These are phyloP conservation scores for Cordylochernes scorpioides DNA, from an alignment of 2,888 invertebrate genomes.

Conservation along the genomic window DNA sequence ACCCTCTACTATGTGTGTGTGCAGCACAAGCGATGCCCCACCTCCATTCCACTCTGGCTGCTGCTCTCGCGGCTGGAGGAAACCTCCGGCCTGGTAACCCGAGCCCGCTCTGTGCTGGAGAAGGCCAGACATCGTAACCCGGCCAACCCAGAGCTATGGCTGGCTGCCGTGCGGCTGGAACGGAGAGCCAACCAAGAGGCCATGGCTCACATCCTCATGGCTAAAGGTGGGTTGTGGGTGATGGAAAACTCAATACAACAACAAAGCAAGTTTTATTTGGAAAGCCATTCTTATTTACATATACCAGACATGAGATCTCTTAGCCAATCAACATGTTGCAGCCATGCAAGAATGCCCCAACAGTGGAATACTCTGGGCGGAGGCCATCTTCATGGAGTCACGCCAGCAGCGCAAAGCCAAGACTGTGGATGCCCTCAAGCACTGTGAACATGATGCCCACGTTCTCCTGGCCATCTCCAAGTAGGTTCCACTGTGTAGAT, in stretches of 20 bases:
- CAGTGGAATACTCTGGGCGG: conserved; percentile 81
- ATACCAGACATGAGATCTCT: background rate
- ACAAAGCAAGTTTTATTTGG: background rate
- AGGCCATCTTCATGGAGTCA: conserved; percentile 88
- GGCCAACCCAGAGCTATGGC: conserved; percentile 60
- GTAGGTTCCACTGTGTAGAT: conserved; percentile 19
- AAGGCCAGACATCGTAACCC: conserved; percentile 78
- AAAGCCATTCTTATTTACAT: background rate
- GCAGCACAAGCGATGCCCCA: conserved; percentile 71
- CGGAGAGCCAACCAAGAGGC: conserved; percentile 46
- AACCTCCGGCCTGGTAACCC: conserved; percentile 53
- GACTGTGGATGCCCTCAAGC: conserved; percentile 85
- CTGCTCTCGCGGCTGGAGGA: conserved; percentile 66
- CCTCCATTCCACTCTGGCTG: conserved; percentile 72
- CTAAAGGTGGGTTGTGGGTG: conserved; percentile 36
- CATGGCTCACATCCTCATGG: conserved; percentile 72
- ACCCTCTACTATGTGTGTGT: too few species aligned
- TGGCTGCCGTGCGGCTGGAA: conserved; percentile 75
- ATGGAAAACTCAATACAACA: background rate
- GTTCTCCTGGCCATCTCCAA: conserved; percentile 86
- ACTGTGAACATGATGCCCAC: conserved; percentile 90
- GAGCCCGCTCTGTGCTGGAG: conserved; percentile 83
- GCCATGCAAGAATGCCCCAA: conserved; percentile 35
- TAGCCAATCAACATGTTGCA: conserved; percentile 15
- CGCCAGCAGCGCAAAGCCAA: conserved; percentile 85